Base-by-base conservation (phyloP, 1,140 invertebrate species). In the Drosophila virilis region DNA sequence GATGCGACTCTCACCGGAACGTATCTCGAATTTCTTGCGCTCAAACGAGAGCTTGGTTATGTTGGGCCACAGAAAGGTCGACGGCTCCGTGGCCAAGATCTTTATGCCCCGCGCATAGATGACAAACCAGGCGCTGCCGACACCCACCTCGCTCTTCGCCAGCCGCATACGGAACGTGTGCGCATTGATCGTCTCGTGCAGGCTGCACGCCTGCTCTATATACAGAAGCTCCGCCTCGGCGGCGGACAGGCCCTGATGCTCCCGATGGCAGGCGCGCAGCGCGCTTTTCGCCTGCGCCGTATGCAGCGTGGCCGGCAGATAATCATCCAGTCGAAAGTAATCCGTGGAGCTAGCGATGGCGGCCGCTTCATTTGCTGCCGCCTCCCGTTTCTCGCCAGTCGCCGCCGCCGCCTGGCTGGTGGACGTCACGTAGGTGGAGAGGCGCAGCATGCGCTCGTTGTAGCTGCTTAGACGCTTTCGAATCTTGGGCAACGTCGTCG, bases 1-100 rank as follows among this genome's bases (percentile, higher is more conserved):
- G 71, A 98, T 95, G 91, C 98, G 97, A 74, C 96, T 96, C 81
- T 97, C 97, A 33, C 96, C 95, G 3, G 97, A 97, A 48, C 97
- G 95, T 77, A 99, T 98, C 93, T 99, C 97, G 93, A 99, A 99
- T 92, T 98, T 99, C 93, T 98, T 98, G 90, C 97, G 96, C 95
- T 98, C 98, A 93, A 98, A 98, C 91, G 97, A 97, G 8, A 99
- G 93, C 93, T 98, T 98, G 51, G 96, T 97, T 65, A 99, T 98
- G 81, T 97, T 97, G 84, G 97, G 96, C 98, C 98, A 98, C 35
- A 97, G 94, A 91, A 98, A 98, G 61, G 95, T 95, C 38, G 95
- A 94, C 17, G 94, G 94, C 68, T 95, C 94, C 2, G 10, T 13
- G 5, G 95, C 94, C 70, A 97, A 96, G 50, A 98, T 96, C 92